Percentiles rank a stretch among this genome's conserved stretches.
These are phyloP conservation scores for Pterophyllum scalare DNA, from an alignment of 2,113 vertebrate species.

Conservation along the genomic window DNA sequence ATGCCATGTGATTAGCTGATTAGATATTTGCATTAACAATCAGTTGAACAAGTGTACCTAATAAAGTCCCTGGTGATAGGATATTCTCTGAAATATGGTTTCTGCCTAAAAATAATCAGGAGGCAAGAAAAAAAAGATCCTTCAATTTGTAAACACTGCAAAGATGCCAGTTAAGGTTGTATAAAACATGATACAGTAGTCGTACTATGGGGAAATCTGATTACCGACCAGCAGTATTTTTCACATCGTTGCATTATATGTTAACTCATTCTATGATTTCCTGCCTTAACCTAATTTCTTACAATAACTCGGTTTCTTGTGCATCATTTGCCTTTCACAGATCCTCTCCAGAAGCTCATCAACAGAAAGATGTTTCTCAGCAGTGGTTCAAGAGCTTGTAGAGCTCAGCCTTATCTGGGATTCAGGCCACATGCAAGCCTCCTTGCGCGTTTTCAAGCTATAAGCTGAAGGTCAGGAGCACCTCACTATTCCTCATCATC, in stretches of 20 bases:
- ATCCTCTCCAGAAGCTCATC: slow-evolving; percentile 13
- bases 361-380: background rate
- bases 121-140: too few species aligned
- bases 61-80: too few species aligned
- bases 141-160: background rate
- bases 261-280: slow-evolving; percentile 14
- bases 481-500: background rate
- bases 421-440: background rate
- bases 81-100: too few species aligned
- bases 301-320: background rate
- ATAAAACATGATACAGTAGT: background rate
- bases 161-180: background rate
- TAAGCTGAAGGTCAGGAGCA: slow-evolving; percentile 34
- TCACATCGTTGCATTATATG: background rate
- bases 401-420: background rate
- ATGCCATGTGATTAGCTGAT: too few species aligned
- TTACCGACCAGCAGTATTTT: background rate
- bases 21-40: too few species aligned
- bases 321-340: background rate
- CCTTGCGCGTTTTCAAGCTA: background rate
- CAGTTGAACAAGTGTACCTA: too few species aligned
- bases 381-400: background rate
- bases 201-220: background rate
- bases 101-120: too few species aligned
- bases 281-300: slow-evolving; percentile 23